phyloP scores from a whole-genome alignment of 2,113 vertebrate genomes.

The Pogonocichla stellata region DNA sequence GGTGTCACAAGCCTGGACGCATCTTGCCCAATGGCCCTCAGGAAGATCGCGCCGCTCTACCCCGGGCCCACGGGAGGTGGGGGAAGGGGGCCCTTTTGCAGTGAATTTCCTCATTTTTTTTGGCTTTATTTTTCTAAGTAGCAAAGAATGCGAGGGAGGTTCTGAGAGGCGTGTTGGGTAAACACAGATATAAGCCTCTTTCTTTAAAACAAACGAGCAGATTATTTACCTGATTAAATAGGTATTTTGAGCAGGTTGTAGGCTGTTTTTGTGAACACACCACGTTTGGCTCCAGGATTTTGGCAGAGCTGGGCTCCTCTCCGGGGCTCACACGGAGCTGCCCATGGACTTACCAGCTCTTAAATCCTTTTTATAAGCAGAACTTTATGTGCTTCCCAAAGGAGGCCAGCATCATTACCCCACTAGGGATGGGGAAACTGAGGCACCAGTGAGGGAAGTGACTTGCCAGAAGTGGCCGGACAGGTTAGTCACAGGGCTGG shows the following conservation, averaged over 20 bases:
- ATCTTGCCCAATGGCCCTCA: slow-evolving; percentile 2
- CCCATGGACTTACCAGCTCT: not conserved
- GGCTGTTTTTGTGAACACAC: slow-evolving; percentile 31
- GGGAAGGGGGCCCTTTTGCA: not conserved
- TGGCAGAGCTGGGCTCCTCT: not conserved
- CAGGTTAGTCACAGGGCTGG: slow-evolving; percentile 36
- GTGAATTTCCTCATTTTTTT: slow-evolving; percentile 33
- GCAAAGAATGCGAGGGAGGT: slow-evolving; percentile 48
- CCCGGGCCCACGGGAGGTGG: not conserved
- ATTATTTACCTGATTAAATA: slow-evolving; percentile 71
- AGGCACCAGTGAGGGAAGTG: slow-evolving; percentile 25
- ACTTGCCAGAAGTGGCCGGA: not conserved
- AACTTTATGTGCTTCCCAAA: slow-evolving; percentile 8
- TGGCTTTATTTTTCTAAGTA: slow-evolving; percentile 45
- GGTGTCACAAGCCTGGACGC: not conserved
- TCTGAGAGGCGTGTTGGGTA: slow-evolving; percentile 64
- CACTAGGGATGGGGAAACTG: slow-evolving; percentile 39
- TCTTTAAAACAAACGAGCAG: slow-evolving; percentile 67
- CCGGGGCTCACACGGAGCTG: not conserved
- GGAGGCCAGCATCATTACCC: slow-evolving; percentile 19
- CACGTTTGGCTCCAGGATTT: not conserved
- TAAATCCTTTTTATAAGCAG: slow-evolving; percentile 35
- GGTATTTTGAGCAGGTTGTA: slow-evolving; percentile 50
- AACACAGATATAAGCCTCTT: slow-evolving; percentile 45
- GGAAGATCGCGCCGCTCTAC: not conserved